Evolutionary conservation across 2,113 vertebrate species (phyloP).

Genomic region (Platanista minor): DNA sequence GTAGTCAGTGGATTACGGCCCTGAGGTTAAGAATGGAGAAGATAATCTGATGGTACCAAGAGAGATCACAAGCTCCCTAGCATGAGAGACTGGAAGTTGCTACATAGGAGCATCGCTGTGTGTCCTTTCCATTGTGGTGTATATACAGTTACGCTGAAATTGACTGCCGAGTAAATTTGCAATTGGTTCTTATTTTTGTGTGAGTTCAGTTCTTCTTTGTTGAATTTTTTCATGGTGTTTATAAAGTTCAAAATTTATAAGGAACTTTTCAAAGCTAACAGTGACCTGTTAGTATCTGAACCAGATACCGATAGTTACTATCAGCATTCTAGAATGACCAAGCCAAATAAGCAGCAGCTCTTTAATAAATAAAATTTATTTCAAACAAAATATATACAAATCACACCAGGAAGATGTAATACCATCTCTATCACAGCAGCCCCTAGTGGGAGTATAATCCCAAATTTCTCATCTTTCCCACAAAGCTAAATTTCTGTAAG

Average conservation of each 20-base stretch:
- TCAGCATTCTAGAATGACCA: not conserved
- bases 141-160: not conserved
- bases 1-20: not conserved
- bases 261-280: not conserved
- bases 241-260: not conserved
- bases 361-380: not conserved
- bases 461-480: not conserved
- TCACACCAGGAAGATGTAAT: not conserved
- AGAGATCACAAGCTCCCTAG: not conserved
- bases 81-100: not conserved
- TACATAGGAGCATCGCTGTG: not conserved
- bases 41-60: not conserved
- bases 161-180: not conserved
- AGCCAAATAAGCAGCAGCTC: not conserved
- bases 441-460: not conserved
- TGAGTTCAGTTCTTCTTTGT: not conserved
- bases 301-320: not conserved
- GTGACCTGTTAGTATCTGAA: not conserved
- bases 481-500: not conserved
- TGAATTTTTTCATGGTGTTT: not conserved
- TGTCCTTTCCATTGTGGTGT: not conserved
- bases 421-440: not conserved
- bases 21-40: not conserved
- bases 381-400: not conserved
- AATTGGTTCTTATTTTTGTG: not conserved